Base-by-base conservation (phyloP, 2,888 invertebrate species). In the Acleris emargana region DNA sequence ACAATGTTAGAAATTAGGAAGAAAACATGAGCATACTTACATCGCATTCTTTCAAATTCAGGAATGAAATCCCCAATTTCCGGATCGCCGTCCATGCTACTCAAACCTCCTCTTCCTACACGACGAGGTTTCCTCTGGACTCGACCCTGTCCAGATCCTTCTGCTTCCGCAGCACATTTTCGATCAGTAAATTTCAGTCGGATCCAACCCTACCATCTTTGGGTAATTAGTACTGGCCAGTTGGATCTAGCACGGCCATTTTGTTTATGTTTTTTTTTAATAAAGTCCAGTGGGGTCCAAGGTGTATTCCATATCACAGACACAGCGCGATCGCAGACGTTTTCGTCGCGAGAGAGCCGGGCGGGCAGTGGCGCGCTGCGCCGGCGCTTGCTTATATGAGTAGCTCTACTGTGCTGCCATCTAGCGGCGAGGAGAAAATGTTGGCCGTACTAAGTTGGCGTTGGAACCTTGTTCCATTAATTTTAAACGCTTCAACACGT, bases 231-330 rank as follows among this genome's bases (percentile, higher is more conserved):
- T 81, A 81, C 77, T 91, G 89, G 76, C 90, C 89, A 62, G 90
- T 91, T 52, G 91, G 91, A 76, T 91, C 91, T 63, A 91, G 79
- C 69, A 80, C 78, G 73, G 88, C 87, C 90, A 91, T 90, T 72
- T 61, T 68, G 57, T 63, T 68, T 68, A 66, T 78, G 84, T 72
- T 61, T 68, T 58, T 63, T 68, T 67, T 78, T 84, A 91, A 74
- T 92, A 91, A 62, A 91, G 91, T 85, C 91, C 91, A 75, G 91
- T 92, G 16, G 91, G 91, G 79, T 92, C 91, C 80, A 92, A 73
- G 57, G 88, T 85, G 70, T 86, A 77, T 76, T 91, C 89, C 91
- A 91, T 92, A 78, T 68, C 78, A 73, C 74, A 70, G 73, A 6
- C 54, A 54, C 83, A 45, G 78, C 78, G 79, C 81, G 79, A 17